Evolutionary conservation across 2,888 invertebrate species (phyloP), one percentile per base, ranked within the genome.

Genomic region (Sussaba pulchella): DNA sequence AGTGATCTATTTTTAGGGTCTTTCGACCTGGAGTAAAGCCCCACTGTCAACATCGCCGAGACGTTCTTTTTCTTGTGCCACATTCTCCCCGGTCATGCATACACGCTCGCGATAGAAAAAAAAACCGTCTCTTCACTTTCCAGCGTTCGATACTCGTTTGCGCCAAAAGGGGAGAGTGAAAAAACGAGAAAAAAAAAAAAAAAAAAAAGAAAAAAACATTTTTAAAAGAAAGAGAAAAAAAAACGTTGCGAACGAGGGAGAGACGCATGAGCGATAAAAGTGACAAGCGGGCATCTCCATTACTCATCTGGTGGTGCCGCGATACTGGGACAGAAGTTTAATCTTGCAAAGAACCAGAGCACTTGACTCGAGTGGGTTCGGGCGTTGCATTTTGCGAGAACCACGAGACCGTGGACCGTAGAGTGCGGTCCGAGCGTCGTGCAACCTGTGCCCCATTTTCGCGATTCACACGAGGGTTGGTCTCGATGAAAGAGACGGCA

Each of bases 371-470:
- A 87, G 88, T 85, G 69, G 69, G 39, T 9, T 45, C 12, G 50
- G 19, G 41, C 24, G 31, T 54, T 31, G 54, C 31, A 54, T 63
- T 39, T 2, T 17, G 59, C 31, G 12, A 36, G 47, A 21, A 12
- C 26, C 14, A 36, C 19, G 47, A 47, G 17, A 17, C 10, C 1
- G 14, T 2, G 3, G n/a, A n/a, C 12, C 14, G 31, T 1, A n/a
- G n/a, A 21, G 57, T 31, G 79, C 77, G 82, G 81, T 63, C 31
- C 31, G 6, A 2, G 57, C 69, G 64, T 64, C 43, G 81, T 85
- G 81, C 89, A 91, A 90, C 90, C 90, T 89, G 89, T 86, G 87
- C 88, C 73, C 85, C 77, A 85, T 88, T 88, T 87, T 85, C 77
- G 79, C 85, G 81, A 86, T 89, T 88, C 88, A 86, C 89, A 90